Conservation (phyloP, 2,113 vertebrate genomes). For the Oreotrochilus melanogaster region DNA sequence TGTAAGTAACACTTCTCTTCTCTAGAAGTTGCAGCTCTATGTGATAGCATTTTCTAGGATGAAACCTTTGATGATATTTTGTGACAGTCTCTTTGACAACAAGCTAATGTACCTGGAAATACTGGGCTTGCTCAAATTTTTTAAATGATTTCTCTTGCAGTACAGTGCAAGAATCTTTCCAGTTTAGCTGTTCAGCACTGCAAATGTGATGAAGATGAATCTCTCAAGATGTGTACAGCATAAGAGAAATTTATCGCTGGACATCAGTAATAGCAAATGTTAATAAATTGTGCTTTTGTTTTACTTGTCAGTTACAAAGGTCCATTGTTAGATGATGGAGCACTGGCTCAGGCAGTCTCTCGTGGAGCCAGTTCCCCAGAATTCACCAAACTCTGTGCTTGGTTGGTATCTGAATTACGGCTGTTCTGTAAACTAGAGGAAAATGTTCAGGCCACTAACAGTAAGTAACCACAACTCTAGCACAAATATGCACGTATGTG, state of each 20-base stretch:
- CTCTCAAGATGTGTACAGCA: background rate
- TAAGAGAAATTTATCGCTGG: background rate
- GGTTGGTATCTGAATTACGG: conserved; percentile 92
- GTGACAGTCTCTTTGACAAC: background rate
- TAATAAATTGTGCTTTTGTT: conserved; percentile 49
- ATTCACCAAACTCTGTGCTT: conserved; percentile 95
- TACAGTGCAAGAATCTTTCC: background rate
- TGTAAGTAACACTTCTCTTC: background rate
- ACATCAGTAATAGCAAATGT: background rate
- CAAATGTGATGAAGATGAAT: background rate
- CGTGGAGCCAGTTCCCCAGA: conserved; percentile 91
- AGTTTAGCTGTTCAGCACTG: background rate
- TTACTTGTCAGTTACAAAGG: conserved; percentile 90
- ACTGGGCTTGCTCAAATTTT: background rate
- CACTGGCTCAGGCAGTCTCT: conserved; percentile 84
- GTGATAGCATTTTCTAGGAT: background rate
- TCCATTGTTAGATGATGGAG: conserved; percentile 91
- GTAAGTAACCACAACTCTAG: conserved; percentile 79
- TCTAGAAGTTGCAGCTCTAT: background rate
- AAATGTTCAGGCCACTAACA: conserved; percentile 95
- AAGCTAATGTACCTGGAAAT: background rate
- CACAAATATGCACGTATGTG: background rate
- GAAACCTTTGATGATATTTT: background rate
- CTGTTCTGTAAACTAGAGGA: conserved; percentile 93
- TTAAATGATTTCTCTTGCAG: background rate